These are phyloP conservation scores for Danionella cerebrum DNA, from an alignment of 2,113 vertebrate genomes.

Conservation along the genomic window DNA sequence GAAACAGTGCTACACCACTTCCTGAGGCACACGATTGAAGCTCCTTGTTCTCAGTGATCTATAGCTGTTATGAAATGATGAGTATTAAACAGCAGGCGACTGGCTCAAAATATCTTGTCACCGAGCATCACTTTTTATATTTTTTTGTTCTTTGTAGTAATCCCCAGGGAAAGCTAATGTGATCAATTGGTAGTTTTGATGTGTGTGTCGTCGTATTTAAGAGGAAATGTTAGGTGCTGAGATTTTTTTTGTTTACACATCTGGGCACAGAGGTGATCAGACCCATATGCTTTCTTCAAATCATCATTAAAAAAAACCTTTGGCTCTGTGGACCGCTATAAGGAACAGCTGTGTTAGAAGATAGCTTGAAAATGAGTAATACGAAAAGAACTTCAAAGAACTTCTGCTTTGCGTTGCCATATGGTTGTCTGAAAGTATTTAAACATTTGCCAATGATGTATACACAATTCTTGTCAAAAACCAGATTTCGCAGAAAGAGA, in stretches of 20 bases:
- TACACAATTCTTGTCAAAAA: not conserved
- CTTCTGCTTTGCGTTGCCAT: not conserved
- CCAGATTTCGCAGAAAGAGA: not conserved
- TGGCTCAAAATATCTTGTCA: too few species aligned
- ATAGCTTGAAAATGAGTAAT: not conserved
- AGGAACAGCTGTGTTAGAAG: not conserved
- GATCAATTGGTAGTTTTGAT: not conserved
- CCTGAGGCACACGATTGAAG: not conserved
- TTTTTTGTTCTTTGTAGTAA: too few species aligned
- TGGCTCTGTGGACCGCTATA: not conserved
- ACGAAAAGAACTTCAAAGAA: not conserved
- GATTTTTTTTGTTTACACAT: not conserved
- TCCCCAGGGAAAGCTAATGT: too few species aligned
- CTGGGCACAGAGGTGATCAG: not conserved
- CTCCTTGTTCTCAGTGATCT: not conserved
- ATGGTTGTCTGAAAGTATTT: not conserved
- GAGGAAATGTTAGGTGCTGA: too few species aligned
- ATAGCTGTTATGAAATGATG: too few species aligned
- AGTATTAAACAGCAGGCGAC: too few species aligned
- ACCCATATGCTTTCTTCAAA: not conserved
- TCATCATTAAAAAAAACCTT: not conserved
- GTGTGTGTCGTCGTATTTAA: not conserved
- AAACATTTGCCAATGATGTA: not conserved
- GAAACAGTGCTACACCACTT: not conserved
- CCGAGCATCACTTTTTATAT: too few species aligned